phyloP scores from a whole-genome alignment of 1,140 invertebrate species.

The Drosophila suzukii region DNA sequence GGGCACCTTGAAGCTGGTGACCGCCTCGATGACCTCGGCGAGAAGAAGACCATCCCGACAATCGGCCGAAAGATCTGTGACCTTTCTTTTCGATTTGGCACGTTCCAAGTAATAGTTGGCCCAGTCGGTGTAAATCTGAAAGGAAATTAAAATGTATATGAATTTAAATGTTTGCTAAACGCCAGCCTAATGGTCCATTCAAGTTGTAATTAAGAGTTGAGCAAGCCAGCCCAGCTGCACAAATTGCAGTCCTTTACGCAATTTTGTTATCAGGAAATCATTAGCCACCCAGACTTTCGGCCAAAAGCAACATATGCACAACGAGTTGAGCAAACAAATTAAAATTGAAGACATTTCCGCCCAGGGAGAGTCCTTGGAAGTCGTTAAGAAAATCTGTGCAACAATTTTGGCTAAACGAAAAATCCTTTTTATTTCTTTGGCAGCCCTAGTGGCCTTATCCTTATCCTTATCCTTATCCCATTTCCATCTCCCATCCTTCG shows the following conservation, averaged over 20 bases:
- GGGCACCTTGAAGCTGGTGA: slow-evolving; percentile 95
- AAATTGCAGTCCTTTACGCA: slow-evolving; percentile 40
- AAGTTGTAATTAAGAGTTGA: slow-evolving; percentile 59
- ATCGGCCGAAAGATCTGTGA: slow-evolving; percentile 94
- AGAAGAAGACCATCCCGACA: slow-evolving; percentile 95
- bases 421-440: slow-evolving; percentile 43
- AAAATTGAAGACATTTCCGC: slow-evolving; percentile 59
- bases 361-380: slow-evolving; percentile 41
- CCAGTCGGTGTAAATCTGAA: slow-evolving; percentile 98
- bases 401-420: slow-evolving; percentile 52
- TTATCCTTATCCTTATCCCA: slow-evolving; percentile 17
- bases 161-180: slow-evolving; percentile 43
- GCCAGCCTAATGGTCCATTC: slow-evolving; percentile 47
- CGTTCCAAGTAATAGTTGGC: slow-evolving; percentile 98
- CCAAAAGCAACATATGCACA: slow-evolving; percentile 63
- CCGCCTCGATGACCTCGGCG: slow-evolving; percentile 96
- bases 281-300: slow-evolving; percentile 49
- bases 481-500: slow-evolving; percentile 5
- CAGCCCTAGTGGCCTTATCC: slow-evolving; percentile 26
- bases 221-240: slow-evolving; percentile 39
- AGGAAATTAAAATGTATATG: slow-evolving; percentile 1
- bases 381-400: slow-evolving; percentile 80
- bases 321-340: slow-evolving; percentile 74
- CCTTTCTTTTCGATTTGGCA: slow-evolving; percentile 92
- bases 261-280: slow-evolving; percentile 77